Base-by-base conservation (phyloP, 2,113 vertebrate species). In the Panthera uncia region DNA sequence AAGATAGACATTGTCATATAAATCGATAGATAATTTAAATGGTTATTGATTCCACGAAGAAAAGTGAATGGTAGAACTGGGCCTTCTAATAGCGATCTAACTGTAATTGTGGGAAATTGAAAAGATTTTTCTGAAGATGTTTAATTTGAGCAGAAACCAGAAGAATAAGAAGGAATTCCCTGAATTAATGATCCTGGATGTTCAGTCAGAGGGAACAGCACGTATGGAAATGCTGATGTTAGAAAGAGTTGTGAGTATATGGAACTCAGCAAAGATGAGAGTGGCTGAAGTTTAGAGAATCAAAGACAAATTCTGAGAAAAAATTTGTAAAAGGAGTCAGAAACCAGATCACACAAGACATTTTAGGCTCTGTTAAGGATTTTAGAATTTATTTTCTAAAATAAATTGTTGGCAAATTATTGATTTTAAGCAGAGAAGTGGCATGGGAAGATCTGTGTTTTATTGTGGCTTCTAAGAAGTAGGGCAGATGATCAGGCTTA, bases 311-410 rank as follows among this genome's bases (percentile, higher is more conserved):
- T 29, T 83, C 38, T 82, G 21, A 79, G 81, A 80, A 63, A 83
- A 79, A 73, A 93, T n/a, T 57, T 91, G 25, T 81, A 55, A 94
- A 66, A 7, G 4, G 31, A 83, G 41, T 84, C 19, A 68, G 63
- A 89, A 73, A 82, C 55, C 45, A 86, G 19, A 71, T 80, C 14
- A 50, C 55, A 65, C 2, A 41, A 93, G 36, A 13, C n/a, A 63
- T 57, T 91, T 81, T 57, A 80, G 25, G 4, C 29, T 6, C 23
- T 82, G 7, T 36, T 69, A 73, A 89, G 14, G 4, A 33, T 79
- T 65, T 85, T 82, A 90, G 45, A 92, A 87, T 96, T 85, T 94
- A 94, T 81, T 82, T 91, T 61, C 45, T 45, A 45, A 45, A 45
- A 45, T 45, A 55, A 92, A 48, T 38, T 3, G 33, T 27, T 71